Evolutionary conservation across 2,888 invertebrate species (phyloP).

Genomic region (Tipula confusa): DNA sequence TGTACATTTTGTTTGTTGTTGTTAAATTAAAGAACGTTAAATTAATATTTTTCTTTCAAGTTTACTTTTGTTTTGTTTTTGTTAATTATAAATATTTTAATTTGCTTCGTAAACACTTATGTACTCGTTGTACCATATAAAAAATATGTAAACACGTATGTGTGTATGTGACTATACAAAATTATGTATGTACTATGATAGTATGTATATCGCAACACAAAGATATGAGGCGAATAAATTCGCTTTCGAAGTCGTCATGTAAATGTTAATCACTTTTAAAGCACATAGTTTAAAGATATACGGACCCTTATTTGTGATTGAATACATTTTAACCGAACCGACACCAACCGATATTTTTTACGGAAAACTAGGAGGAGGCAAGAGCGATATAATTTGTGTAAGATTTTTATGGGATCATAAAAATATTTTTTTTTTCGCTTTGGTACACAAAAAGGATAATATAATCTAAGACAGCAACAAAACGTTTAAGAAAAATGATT

Average conservation of each 20-base stretch:
- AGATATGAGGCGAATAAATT: not conserved
- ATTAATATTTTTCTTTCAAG: conserved; percentile 25
- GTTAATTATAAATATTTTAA: conserved; percentile 25
- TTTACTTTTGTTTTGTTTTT: conserved; percentile 20
- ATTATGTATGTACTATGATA: not conserved
- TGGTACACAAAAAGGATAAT: not conserved
- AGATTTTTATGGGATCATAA: conserved; percentile 3
- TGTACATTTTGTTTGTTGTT: not conserved
- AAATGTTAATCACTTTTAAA: not conserved
- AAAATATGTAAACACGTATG: not conserved
- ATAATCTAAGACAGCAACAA: not conserved
- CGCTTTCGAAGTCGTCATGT: not conserved
- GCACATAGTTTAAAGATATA: not conserved
- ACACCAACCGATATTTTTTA: not conserved
- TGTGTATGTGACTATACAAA: not conserved
- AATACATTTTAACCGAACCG: not conserved
- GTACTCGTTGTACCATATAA: not conserved
- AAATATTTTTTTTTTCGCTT: not conserved
- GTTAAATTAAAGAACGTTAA: not conserved
- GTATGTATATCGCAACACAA: not conserved
- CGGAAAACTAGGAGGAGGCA: not conserved
- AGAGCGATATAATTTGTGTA: not conserved
- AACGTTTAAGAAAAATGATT: not conserved
- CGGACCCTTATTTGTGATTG: not conserved
- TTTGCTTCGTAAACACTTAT: conserved; percentile 12